Evolutionary conservation across 2,888 invertebrate genomes (phyloP).

Genomic region (Incurvaria masculella): DNA sequence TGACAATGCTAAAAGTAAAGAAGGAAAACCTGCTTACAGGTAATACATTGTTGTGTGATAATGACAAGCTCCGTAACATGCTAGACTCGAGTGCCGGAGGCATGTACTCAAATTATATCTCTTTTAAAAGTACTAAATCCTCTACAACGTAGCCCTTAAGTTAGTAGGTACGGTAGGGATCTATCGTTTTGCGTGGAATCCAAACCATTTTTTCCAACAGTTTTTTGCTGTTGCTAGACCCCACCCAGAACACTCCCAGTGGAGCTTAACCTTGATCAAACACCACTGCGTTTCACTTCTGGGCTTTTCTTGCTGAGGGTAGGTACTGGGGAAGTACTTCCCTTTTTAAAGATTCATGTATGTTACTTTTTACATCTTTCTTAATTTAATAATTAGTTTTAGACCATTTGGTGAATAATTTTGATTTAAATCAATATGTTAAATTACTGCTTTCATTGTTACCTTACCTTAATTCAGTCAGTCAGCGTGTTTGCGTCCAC

Average conservation of each 20-base stretch:
- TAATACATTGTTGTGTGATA: slow-evolving; percentile 29
- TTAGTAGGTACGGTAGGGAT: slow-evolving; percentile 5
- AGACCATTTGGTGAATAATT: no score
- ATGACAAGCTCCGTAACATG: slow-evolving; percentile 20
- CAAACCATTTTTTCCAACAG: background rate
- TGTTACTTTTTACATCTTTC: no score
- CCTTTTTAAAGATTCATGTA: no score
- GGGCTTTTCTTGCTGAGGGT: no score
- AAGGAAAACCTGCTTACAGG: slow-evolving; percentile 59
- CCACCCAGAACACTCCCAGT: no score
- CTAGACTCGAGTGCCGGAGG: slow-evolving; percentile 14
- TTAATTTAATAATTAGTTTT: no score
- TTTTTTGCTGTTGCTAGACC: background rate
- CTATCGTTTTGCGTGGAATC: slow-evolving; percentile 11
- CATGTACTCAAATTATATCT: slow-evolving; percentile 11
- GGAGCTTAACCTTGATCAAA: no score
- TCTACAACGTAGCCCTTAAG: slow-evolving; percentile 13
- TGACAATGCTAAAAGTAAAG: slow-evolving; percentile 28
- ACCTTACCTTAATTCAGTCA: no score
- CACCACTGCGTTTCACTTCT: no score
- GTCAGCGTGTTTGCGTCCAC: background rate
- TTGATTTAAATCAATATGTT: no score
- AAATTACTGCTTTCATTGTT: no score
- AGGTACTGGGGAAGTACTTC: no score
- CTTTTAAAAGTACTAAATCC: slow-evolving; percentile 15